These are phyloP conservation scores for Parasteatoda lunata DNA, from an alignment of 2,888 invertebrate species.

Conservation along the genomic window DNA sequence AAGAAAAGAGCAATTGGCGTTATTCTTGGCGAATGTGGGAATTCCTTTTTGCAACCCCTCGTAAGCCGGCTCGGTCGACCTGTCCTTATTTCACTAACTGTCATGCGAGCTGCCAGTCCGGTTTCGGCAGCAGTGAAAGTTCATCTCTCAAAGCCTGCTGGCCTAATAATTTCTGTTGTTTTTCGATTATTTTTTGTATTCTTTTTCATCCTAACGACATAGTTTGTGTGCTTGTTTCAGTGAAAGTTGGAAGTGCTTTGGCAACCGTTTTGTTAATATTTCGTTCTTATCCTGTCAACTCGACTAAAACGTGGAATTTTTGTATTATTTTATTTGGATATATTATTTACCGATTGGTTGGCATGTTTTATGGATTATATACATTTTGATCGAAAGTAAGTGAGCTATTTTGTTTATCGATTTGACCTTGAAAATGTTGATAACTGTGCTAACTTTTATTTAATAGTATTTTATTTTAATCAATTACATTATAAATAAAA, in stretches of 20 bases:
- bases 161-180: not conserved
- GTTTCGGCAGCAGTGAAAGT: not conserved
- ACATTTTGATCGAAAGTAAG: slow-evolving; percentile 1
- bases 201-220: not conserved
- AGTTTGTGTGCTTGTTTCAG: not conserved
- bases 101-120: not conserved
- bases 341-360: not conserved
- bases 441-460: too few species aligned
- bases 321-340: not conserved
- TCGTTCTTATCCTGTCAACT: too few species aligned
- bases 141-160: not conserved
- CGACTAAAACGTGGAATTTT: too few species aligned
- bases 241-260: not conserved
- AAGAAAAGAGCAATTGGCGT: not conserved
- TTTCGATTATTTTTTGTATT: not conserved
- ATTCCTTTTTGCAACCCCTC: not conserved
- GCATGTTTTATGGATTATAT: not conserved
- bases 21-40: not conserved
- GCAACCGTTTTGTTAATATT: not conserved
- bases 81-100: not conserved
- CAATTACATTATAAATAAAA: too few species aligned
- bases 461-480: too few species aligned
- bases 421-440: too few species aligned
- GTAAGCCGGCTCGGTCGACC: not conserved
- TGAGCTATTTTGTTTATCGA: not conserved